A percentile compares a stretch with the other conserved stretches of the same genome.
Conservation (phyloP, 2,797 vertebrate genomes). For the Esox lucius region DNA sequence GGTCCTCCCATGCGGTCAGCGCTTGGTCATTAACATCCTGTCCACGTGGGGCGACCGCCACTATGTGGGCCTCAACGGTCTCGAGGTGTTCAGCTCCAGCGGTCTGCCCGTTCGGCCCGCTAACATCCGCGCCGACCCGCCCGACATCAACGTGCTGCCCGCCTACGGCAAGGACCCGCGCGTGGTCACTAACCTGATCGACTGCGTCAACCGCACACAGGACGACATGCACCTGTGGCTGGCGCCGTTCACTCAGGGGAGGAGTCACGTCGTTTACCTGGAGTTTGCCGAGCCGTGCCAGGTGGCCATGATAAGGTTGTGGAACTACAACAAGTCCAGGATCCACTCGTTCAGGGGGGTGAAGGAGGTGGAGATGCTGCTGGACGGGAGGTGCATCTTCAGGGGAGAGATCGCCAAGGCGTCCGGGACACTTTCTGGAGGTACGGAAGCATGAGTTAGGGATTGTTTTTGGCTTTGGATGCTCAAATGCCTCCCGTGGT, state of each 20-base stretch:
- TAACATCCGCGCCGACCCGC: constrained; percentile 82
- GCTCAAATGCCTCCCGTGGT: background rate
- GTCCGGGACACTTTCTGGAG: constrained; percentile 90
- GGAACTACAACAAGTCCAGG: constrained; percentile 99
- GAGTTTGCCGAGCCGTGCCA: constrained; percentile 81
- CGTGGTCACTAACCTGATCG: constrained; percentile 83
- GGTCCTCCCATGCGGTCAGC: constrained; percentile 85
- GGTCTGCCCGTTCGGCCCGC: constrained; percentile 83
- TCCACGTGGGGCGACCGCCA: constrained; percentile 97
- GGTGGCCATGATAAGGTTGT: constrained; percentile 93
- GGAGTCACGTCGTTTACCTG: constrained; percentile 80
- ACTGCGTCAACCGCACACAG: constrained; percentile 91
- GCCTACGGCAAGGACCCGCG: constrained; percentile 90
- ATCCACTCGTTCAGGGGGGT: constrained; percentile 95
- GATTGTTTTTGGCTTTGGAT: background rate
- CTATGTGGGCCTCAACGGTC: constrained; percentile 93
- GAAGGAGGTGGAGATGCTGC: constrained; percentile 86
- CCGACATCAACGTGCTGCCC: constrained; percentile 91
- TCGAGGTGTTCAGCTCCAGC: constrained; percentile 90
- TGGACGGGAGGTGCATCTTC: constrained; percentile 88
- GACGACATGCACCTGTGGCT: constrained; percentile 99
- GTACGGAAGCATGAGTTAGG: constrained; percentile 62
- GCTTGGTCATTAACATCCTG: constrained; percentile 82
- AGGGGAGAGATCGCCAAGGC: constrained; percentile 96
- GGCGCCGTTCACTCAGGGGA: constrained; percentile 88